Conservation (phyloP, 1,140 invertebrate genomes). For the Drosophila bifasciata region DNA sequence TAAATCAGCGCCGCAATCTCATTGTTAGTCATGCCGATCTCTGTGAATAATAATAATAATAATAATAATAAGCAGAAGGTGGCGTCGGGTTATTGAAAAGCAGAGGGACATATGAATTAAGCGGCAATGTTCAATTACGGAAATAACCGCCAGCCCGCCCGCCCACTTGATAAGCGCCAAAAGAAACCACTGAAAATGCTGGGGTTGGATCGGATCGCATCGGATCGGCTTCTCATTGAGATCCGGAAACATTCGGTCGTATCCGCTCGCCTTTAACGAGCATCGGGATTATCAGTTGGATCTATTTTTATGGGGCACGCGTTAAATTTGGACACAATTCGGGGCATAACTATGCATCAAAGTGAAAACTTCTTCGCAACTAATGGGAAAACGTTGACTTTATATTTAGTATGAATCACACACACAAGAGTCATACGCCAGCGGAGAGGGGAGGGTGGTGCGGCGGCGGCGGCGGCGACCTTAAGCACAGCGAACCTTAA, state of each 20-base stretch:
- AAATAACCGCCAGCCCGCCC: slow-evolving; percentile 36
- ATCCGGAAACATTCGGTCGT: too few species aligned
- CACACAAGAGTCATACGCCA: slow-evolving; percentile 19
- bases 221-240: too few species aligned
- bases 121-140: slow-evolving; percentile 25
- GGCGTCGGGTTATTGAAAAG: slow-evolving; percentile 47
- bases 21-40: slow-evolving; percentile 48
- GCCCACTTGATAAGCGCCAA: slow-evolving; percentile 29
- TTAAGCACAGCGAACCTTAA: too few species aligned
- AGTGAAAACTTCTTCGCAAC: slow-evolving; percentile 20
- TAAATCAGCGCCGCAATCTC: slow-evolving; percentile 59
- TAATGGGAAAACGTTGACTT: slow-evolving; percentile 59
- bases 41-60: slow-evolving; percentile 48
- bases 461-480: slow-evolving; percentile 42
- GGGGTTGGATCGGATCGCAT: too few species aligned
- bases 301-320: too few species aligned
- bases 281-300: too few species aligned
- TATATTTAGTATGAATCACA: slow-evolving; percentile 76
- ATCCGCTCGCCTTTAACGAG: too few species aligned
- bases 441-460: slow-evolving; percentile 15
- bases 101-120: slow-evolving; percentile 19
- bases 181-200: too few species aligned
- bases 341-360: background rate
- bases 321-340: too few species aligned
- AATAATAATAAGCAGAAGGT: slow-evolving; percentile 56